These are phyloP conservation scores for Candoia aspera DNA, from an alignment of 2,113 vertebrate species.

Conservation along the genomic window DNA sequence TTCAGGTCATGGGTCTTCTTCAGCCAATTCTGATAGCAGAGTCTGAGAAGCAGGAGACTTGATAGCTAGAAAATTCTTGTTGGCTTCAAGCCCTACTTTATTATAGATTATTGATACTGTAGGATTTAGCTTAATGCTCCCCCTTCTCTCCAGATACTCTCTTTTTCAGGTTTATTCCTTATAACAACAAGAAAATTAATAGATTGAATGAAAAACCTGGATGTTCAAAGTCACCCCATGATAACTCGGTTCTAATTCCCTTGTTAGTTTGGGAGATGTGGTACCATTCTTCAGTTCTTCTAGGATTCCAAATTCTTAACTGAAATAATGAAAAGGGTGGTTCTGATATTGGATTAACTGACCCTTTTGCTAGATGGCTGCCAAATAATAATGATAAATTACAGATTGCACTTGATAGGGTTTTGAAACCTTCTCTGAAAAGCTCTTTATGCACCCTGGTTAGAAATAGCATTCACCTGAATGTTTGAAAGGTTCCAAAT, in stretches of 20 bases:
- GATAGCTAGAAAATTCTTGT: not conserved
- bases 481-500: not conserved
- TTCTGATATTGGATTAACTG: not conserved
- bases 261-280: not conserved
- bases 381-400: not conserved
- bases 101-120: not conserved
- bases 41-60: not conserved
- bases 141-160: not conserved
- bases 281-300: not conserved
- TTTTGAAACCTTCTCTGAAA: not conserved
- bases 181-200: not conserved
- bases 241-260: not conserved
- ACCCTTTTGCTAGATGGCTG: not conserved
- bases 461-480: not conserved
- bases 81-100: not conserved
- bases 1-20: not conserved
- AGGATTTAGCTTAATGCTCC: not conserved
- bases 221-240: not conserved
- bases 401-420: not conserved
- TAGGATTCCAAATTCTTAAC: not conserved
- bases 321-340: not conserved
- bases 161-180: not conserved
- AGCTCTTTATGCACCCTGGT: not conserved
- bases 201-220: not conserved
- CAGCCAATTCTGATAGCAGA: not conserved